Conservation (phyloP, 37 sponge, comb jelly and placozoan species). For the Tethya wilhelma region DNA sequence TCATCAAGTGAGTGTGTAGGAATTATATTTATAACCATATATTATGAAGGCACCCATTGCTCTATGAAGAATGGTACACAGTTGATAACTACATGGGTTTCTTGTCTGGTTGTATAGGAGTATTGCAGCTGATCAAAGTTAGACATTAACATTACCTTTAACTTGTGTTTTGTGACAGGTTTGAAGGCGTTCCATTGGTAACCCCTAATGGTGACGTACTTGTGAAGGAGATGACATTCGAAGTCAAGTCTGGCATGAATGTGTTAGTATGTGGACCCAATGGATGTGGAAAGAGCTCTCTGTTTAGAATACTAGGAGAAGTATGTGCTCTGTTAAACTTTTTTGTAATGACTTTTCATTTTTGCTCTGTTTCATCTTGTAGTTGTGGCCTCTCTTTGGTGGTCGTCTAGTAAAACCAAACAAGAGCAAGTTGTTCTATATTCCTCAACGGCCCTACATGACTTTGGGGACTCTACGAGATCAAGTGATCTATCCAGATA, state of each 20-base stretch:
- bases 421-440: conserved; percentile 85
- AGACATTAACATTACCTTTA: no score
- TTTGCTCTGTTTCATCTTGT: neutral
- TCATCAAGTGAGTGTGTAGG: conserved; percentile 71
- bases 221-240: conserved; percentile 81
- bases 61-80: neutral
- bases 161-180: conserved; percentile 53
- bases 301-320: conserved; percentile 92
- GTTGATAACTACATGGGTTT: neutral
- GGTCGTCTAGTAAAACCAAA: conserved; percentile 84
- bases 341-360: neutral
- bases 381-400: conserved; percentile 97
- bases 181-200: conserved; percentile 92
- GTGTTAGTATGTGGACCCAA: conserved; percentile 95
- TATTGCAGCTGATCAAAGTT: no score
- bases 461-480: conserved; percentile 89
- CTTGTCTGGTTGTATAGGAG: no score
- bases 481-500: conserved; percentile 96
- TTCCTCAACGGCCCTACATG: conserved; percentile 97
- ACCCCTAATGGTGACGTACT: conserved; percentile 95
- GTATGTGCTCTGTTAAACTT: conserved; percentile 29
- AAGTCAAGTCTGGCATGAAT: conserved; percentile 94
- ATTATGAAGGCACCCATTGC: conserved; percentile 4
- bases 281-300: conserved; percentile 97
- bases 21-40: neutral